phyloP scores from a whole-genome alignment of 92 coral and sea anemone genomes.

The Parazoanthus swiftii region DNA sequence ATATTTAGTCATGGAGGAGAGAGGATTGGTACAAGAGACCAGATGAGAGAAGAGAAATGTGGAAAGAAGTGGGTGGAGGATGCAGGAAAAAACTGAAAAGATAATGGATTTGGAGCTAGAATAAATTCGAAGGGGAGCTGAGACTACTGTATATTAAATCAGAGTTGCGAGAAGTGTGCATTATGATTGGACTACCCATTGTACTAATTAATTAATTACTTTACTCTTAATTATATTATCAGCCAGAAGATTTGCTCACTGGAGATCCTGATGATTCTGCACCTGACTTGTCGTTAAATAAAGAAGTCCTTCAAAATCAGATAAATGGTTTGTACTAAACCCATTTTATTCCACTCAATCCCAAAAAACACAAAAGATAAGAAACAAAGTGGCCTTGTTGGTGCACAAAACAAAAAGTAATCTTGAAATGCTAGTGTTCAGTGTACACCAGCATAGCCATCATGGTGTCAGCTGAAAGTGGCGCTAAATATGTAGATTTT shows the following conservation, averaged over 20 bases:
- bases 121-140: too few relatives aligned
- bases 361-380: too few relatives aligned
- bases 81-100: neutral
- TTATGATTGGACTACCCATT: neutral
- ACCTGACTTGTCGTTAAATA: neutral
- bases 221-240: neutral
- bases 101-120: neutral
- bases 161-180: neutral
- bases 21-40: neutral
- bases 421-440: too few relatives aligned
- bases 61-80: neutral
- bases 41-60: neutral
- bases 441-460: too few relatives aligned
- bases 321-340: conserved; percentile 13
- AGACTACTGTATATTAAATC: too few relatives aligned
- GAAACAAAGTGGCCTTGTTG: too few relatives aligned
- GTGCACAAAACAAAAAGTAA: too few relatives aligned
- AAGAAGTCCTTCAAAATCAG: conserved; percentile 29
- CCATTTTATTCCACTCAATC: too few relatives aligned
- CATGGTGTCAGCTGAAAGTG: too few relatives aligned
- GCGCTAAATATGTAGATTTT: too few relatives aligned
- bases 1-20: too few relatives aligned
- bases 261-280: conserved; percentile 15
- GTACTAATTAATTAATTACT: neutral
- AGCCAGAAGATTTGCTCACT: conserved; percentile 38